A percentile compares a stretch with the other conserved stretches of the same genome.
Conservation (phyloP, 2,797 vertebrate genomes). For the Hafferia zeledoni region DNA sequence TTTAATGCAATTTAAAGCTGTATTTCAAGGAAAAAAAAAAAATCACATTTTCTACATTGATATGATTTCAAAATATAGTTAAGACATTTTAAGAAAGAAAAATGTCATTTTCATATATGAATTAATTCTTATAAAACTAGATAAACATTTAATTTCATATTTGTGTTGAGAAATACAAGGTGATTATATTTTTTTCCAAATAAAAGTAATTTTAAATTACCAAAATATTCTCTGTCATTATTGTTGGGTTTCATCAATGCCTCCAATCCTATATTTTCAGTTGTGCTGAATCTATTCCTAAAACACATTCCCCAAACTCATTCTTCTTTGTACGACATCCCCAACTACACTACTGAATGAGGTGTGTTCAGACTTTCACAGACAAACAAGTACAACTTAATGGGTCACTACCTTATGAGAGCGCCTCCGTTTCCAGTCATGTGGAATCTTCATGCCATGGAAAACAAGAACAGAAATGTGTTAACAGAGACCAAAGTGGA, state of each 20-base stretch:
- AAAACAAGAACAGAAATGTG: not conserved
- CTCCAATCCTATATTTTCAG: not conserved
- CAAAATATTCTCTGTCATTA: accelerated
- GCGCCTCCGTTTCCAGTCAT: accelerated
- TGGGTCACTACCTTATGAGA: not conserved
- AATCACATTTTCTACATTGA: not conserved
- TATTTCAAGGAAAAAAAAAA: not conserved
- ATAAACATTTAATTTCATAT: not conserved
- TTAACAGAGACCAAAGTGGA: accelerated
- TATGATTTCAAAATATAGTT: not conserved
- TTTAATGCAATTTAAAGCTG: not conserved
- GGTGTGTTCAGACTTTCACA: not conserved
- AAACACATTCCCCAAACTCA: not conserved
- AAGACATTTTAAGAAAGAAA: not conserved
- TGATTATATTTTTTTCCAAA: not conserved
- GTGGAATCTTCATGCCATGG: not conserved
- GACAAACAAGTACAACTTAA: not conserved
- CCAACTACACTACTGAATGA: not conserved
- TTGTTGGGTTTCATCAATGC: accelerated
- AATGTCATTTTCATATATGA: not conserved
- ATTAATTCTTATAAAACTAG: not conserved
- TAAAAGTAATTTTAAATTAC: not conserved
- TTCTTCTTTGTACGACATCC: not conserved
- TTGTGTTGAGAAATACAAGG: not conserved
- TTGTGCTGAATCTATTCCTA: not conserved